Evolutionary conservation across 2,888 invertebrate species (phyloP), one percentile per base, ranked within the genome.

Genomic region (Brachynemurus nebulosus): DNA sequence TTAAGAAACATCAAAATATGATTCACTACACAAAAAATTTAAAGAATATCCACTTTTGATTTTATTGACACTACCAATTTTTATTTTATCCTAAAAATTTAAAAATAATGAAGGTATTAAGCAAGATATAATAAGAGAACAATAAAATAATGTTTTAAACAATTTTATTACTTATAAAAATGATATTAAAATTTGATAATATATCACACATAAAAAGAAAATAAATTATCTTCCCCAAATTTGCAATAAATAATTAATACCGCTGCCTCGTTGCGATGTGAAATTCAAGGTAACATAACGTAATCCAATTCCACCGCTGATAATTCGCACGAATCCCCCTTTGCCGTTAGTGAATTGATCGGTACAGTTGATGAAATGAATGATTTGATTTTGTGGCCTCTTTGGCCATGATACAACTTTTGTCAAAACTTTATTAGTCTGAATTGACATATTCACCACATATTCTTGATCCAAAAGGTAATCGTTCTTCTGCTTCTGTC

Each of bases 231-330:
- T 18, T 20, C 37, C 37, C 37, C 37, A 37, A 17, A 37, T 37
- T 37, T 37, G 19, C 37, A 37, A 37, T n/a, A 19, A 19, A 37
- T 19, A 37, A 20, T 37, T 37, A 20, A 37, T 20, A 19, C 37
- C 37, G 20, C 37, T 37, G 6, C 20, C 3, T 17, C 19, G 37
- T 20, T 37, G 37, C 16, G 37, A 37, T 19, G 37, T 37, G 20
- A 37, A 37, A 37, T 37, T 37, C n/a, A 37, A 37, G 18, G 16
- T 14, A 17, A 37, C 37, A 37, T 37, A 37, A 20, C 20, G 18
- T 11, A 20, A 37, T 20, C 20, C 20, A 12, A 37, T 20, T 20
- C 37, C 37, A 18, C 37, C 37, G 18, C 20, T 37, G 2, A n/a
- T 4, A 6, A 37, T 37, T 5, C 4, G 2, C 2, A 20, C 37